phyloP scores from a whole-genome alignment of 2,888 invertebrate genomes.

The Stegana nigrithorax region DNA sequence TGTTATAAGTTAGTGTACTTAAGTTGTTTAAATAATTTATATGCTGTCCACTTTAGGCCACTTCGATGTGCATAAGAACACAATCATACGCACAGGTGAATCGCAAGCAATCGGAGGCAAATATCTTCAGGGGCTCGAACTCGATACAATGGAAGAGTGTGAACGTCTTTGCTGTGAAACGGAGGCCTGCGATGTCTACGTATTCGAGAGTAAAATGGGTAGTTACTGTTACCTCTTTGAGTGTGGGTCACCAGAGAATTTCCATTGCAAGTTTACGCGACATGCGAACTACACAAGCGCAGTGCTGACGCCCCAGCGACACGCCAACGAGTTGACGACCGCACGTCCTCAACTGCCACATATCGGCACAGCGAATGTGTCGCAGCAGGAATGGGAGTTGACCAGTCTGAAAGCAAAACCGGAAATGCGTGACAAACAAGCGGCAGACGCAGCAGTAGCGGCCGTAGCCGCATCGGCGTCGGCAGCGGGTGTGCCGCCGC shows the following conservation, averaged over 20 bases:
- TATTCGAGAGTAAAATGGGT: slow-evolving; percentile 87
- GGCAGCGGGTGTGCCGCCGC: slow-evolving; percentile 11
- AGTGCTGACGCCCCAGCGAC: slow-evolving; percentile 76
- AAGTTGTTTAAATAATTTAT: neutral
- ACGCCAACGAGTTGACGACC: slow-evolving; percentile 42
- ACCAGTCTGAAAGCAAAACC: slow-evolving; percentile 66
- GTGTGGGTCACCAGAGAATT: slow-evolving; percentile 90
- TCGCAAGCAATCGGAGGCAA: slow-evolving; percentile 89
- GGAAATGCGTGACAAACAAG: slow-evolving; percentile 53
- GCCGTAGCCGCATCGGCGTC: neutral
- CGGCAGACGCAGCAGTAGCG: neutral
- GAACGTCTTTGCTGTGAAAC: slow-evolving; percentile 89
- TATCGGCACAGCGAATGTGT: slow-evolving; percentile 58
- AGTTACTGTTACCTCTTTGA: slow-evolving; percentile 93
- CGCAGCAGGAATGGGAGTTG: slow-evolving; percentile 68
- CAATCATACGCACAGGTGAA: slow-evolving; percentile 91
- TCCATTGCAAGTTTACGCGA: slow-evolving; percentile 91
- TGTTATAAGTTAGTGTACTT: no score
- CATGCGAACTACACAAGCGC: slow-evolving; percentile 91
- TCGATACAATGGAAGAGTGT: slow-evolving; percentile 85
- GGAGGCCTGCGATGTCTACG: slow-evolving; percentile 88
- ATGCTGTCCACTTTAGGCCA: slow-evolving; percentile 53
- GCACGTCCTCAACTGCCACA: slow-evolving; percentile 49
- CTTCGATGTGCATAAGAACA: slow-evolving; percentile 88
- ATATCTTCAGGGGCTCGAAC: slow-evolving; percentile 86